Base-by-base conservation (phyloP, 2,888 invertebrate genomes). In the Melinaea menophilus region DNA sequence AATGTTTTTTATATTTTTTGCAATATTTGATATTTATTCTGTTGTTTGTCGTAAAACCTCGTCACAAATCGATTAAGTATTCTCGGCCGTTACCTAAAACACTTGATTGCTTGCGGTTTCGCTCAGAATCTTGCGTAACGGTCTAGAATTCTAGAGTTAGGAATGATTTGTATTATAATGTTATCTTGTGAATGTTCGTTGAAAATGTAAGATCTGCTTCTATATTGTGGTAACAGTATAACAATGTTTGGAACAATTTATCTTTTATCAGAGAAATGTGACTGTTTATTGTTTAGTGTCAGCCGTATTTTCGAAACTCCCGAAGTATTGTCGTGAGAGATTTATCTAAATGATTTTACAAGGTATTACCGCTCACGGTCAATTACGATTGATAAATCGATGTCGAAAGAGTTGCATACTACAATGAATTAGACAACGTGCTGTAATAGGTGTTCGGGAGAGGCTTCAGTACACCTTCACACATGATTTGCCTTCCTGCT, bases 351-450 rank as follows among this genome's bases (percentile, higher is more conserved):
- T 51, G 2, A 31, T 51, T 51, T 51, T 51, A 31, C 51, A 31
- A 51, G 7, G 31, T 31, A 11, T 51, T 22, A 31, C 61, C 59
- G 61, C 45, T 47, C 41, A 45, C 54, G 13, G 34, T 46, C 61
- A 62, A 37, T 48, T 54, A 59, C 37, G 56, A 59, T 56, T 58
- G 56, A 56, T 33, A 13, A 51, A 59, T 63, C 35, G 76, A 75
- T 78, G 72, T 82, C 73, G 80, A 79, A 81, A 83, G 76, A 75
- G 75, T 79, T 79, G 76, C 76, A 75, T 79, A 82, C 81, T 83
- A 81, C 80, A 73, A 68, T 62, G 58, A 56, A 63, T 59, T 33
- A 37, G 62, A 71, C 66, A 69, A 69, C 55, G 57, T 71, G 64
- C 74, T 68, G 70, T 72, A 68, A 69, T 63, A 70, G 67, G 58